phyloP scores from a whole-genome alignment of 2,113 vertebrate species.

The Saguinus imperator region DNA sequence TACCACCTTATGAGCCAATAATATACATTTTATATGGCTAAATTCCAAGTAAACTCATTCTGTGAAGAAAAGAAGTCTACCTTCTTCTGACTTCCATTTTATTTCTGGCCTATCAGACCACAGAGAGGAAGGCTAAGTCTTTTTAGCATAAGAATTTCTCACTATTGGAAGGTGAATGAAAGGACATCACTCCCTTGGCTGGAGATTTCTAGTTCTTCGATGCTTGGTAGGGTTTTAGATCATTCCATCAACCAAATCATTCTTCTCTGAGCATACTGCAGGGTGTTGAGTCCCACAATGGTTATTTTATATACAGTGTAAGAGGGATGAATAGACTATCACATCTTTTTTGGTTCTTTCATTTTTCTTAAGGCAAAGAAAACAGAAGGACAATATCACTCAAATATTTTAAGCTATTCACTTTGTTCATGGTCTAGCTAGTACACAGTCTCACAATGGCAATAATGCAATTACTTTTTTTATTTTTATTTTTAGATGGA shows the following conservation, averaged over 20 bases:
- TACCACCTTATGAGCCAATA: not conserved
- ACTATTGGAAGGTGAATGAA: not conserved
- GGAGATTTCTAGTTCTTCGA: not conserved
- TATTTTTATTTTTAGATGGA: not conserved
- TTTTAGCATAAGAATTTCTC: not conserved
- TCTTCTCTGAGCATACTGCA: not conserved
- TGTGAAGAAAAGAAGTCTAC: not conserved
- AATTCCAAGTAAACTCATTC: not conserved
- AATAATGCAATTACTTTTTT: not conserved
- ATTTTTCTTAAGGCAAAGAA: not conserved
- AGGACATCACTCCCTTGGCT: not conserved
- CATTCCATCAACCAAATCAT: not conserved
- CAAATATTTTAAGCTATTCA: not conserved
- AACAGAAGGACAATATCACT: not conserved
- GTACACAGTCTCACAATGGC: not conserved
- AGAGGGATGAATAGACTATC: not conserved
- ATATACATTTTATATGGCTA: not conserved
- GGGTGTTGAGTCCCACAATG: not conserved
- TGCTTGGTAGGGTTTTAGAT: not conserved
- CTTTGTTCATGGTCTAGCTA: not conserved
- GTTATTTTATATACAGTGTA: not conserved
- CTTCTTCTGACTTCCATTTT: not conserved
- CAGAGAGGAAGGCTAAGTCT: not conserved
- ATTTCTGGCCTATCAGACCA: not conserved
- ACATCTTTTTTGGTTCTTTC: not conserved